Evolutionary conservation across 2,797 vertebrate species (phyloP).

Genomic region (Sebastes aleutianus): DNA sequence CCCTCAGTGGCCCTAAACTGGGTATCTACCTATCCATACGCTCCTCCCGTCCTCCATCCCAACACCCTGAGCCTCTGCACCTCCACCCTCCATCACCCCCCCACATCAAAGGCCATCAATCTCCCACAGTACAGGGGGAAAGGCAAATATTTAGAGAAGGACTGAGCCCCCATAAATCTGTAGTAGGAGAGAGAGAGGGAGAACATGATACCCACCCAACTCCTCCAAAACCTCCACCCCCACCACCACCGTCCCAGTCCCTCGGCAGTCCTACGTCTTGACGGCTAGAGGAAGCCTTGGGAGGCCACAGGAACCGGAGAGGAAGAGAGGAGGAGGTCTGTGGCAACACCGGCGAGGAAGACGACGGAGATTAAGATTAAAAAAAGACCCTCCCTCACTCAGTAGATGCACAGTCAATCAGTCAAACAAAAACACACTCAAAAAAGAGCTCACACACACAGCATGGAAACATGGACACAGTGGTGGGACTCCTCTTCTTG

Average conservation of each 20-base stretch:
- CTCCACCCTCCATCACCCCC: slow-evolving; percentile 33
- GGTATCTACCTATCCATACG: slow-evolving; percentile 52
- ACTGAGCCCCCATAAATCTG: slow-evolving; percentile 86
- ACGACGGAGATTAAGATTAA: slow-evolving; percentile 35
- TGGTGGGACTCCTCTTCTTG: slow-evolving; percentile 53
- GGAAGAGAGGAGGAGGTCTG: slow-evolving; percentile 72
- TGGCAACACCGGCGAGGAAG: slow-evolving; percentile 65
- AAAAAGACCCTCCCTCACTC: slow-evolving; percentile 31
- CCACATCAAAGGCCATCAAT: slow-evolving; percentile 86
- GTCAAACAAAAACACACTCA: slow-evolving; percentile 64
- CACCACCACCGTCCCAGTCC: slow-evolving; percentile 64
- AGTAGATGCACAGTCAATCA: slow-evolving; percentile 25
- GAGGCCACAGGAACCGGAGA: slow-evolving; percentile 73
- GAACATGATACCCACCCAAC: slow-evolving; percentile 78
- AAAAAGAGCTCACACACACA: slow-evolving; percentile 30
- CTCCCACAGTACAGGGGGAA: slow-evolving; percentile 83
- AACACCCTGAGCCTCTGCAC: slow-evolving; percentile 61
- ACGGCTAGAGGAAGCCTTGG: slow-evolving; percentile 73
- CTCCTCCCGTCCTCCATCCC: slow-evolving; percentile 54
- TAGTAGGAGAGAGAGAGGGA: slow-evolving; percentile 75
- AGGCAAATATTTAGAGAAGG: slow-evolving; percentile 89
- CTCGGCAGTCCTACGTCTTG: slow-evolving; percentile 74
- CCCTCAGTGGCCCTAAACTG: slow-evolving; percentile 22
- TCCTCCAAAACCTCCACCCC: slow-evolving; percentile 60
- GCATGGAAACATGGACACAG: slow-evolving; percentile 36